These are phyloP conservation scores for Tricholaema leucomelas DNA, from an alignment of 2,113 vertebrate species.

Conservation along the genomic window DNA sequence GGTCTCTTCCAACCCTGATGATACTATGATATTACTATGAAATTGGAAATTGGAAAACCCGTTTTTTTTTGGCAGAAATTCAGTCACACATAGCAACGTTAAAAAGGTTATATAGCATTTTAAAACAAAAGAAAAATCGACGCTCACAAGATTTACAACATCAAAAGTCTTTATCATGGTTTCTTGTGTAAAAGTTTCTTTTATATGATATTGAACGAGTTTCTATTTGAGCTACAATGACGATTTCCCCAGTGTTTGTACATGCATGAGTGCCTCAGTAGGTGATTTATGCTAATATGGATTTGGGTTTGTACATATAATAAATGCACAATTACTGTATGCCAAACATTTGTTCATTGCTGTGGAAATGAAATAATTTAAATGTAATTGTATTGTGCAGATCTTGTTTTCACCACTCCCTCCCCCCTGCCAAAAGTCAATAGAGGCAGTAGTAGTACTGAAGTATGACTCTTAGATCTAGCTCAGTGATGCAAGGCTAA, in stretches of 20 bases:
- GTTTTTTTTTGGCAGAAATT: not conserved
- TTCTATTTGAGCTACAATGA: not conserved
- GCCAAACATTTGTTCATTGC: constrained; percentile 17
- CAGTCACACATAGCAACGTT: not conserved
- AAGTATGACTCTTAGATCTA: not conserved
- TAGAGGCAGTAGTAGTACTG: not conserved
- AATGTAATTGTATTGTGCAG: not conserved
- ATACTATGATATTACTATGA: too few relatives aligned
- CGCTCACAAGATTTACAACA: not conserved
- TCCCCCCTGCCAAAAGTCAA: not conserved
- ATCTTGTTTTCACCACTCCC: not conserved
- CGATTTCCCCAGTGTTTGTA: not conserved
- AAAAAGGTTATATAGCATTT: not conserved
- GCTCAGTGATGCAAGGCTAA: not conserved
- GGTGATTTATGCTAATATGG: not conserved
- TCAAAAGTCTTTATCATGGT: not conserved
- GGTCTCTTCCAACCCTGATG: too few relatives aligned
- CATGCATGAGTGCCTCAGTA: not conserved
- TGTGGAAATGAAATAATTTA: not conserved
- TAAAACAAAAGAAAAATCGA: not conserved
- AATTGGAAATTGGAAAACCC: not conserved
- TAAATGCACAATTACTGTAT: constrained; percentile 38
- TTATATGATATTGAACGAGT: not conserved
- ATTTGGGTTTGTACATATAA: constrained; percentile 11
- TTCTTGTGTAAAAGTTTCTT: not conserved